Conservation (phyloP, 2,113 vertebrate species). For the Todiramphus saurophagus region DNA sequence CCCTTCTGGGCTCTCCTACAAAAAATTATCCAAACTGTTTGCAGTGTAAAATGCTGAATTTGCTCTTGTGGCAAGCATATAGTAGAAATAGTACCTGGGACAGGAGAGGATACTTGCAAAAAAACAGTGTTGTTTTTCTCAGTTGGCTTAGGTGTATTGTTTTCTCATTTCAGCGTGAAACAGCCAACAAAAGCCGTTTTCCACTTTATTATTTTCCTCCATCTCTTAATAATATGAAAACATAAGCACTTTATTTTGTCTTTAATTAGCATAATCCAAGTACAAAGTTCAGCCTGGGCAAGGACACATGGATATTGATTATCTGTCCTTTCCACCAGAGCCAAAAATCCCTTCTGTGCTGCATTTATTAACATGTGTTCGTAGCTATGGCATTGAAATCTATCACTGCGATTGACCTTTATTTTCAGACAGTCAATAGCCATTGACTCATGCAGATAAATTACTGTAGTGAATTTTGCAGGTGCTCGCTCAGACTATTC, state of each 20-base stretch:
- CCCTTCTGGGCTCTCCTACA: not conserved
- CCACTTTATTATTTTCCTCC: not conserved
- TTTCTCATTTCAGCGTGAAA: not conserved
- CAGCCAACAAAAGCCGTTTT: not conserved
- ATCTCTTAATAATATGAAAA: conserved; percentile 44
- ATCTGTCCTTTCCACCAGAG: conserved; percentile 43
- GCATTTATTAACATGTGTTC: conserved; percentile 67
- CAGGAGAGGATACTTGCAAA: not conserved
- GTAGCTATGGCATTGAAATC: conserved; percentile 54
- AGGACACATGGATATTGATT: conserved; percentile 67
- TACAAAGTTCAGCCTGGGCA: conserved; percentile 55
- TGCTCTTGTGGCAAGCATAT: not conserved
- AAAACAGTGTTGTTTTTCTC: not conserved
- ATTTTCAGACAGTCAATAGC: conserved; percentile 60
- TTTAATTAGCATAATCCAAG: conserved; percentile 70
- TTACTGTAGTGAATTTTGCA: conserved; percentile 59
- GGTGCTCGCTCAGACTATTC: conserved; percentile 54
- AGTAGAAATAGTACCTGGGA: not conserved
- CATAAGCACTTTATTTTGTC: conserved; percentile 30
- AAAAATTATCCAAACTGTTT: not conserved
- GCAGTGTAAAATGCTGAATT: not conserved
- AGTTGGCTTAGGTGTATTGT: not conserved
- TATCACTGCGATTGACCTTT: conserved; percentile 65
- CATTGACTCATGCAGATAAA: conserved; percentile 70
- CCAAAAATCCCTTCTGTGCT: conserved; percentile 62